Percentiles rank a stretch among this genome's conserved stretches.
phyloP scores from a whole-genome alignment of 1,140 invertebrate genomes.

The Bombus ignitus region DNA sequence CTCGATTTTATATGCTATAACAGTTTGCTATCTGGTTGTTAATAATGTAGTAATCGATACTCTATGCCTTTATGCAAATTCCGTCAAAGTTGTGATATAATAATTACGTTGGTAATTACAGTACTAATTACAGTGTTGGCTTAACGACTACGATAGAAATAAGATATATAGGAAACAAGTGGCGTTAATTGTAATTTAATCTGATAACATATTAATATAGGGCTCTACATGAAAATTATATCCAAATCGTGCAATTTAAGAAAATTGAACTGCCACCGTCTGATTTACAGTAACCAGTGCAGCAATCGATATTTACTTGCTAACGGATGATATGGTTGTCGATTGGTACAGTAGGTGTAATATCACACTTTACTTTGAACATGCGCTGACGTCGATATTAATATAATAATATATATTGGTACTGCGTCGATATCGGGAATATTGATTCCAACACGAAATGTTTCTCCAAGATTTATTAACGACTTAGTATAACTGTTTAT shows the following conservation, averaged over 20 bases:
- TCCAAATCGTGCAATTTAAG: not conserved
- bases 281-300: not conserved
- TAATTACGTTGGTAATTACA: conserved; percentile 9
- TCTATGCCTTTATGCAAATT: too few species aligned
- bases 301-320: not conserved
- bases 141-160: not conserved
- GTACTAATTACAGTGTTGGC: not conserved
- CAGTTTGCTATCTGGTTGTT: not conserved
- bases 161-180: not conserved
- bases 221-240: not conserved
- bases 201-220: not conserved
- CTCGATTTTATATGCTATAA: not conserved
- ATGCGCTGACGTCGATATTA: not conserved
- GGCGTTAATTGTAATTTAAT: not conserved
- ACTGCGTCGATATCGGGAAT: too few species aligned
- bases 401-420: not conserved
- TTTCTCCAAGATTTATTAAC: not conserved
- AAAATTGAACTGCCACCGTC: not conserved
- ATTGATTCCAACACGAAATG: not conserved
- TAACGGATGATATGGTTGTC: not conserved
- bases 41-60: not conserved
- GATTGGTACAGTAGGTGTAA: not conserved
- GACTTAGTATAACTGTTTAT: not conserved
- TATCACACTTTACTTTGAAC: not conserved
- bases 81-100: not conserved